Evolutionary conservation across 1,140 invertebrate species (phyloP).

Genomic region (Antheraea mylitta): DNA sequence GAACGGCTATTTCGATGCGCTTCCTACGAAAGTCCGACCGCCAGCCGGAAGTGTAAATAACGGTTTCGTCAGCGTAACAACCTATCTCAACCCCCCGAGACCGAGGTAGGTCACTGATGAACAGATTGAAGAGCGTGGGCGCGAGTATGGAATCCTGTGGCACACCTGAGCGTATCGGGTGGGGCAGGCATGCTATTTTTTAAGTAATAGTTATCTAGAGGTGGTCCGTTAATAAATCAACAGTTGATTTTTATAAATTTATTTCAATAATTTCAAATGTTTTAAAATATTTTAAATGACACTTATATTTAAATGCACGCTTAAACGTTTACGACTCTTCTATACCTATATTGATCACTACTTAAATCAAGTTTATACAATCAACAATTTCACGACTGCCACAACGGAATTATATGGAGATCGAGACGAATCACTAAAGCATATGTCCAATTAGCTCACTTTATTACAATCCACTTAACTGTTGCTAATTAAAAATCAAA

Average conservation of each 20-base stretch:
- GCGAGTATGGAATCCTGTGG: too few species aligned
- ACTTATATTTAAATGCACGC: slow-evolving; percentile 21
- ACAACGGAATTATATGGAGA: slow-evolving; percentile 2
- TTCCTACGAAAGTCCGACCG: too few species aligned
- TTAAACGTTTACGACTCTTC: slow-evolving; percentile 16
- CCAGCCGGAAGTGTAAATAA: too few species aligned
- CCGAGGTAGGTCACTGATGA: too few species aligned
- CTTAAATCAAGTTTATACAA: slow-evolving; percentile 25
- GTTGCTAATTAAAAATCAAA: background rate
- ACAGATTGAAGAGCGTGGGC: too few species aligned
- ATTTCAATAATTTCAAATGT: slow-evolving; percentile 11
- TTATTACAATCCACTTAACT: background rate
- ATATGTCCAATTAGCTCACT: background rate
- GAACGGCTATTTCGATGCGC: too few species aligned
- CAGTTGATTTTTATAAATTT: slow-evolving; percentile 9
- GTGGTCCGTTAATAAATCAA: background rate
- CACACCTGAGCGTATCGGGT: too few species aligned
- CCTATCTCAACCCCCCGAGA: too few species aligned
- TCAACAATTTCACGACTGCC: slow-evolving; percentile 17
- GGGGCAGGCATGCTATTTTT: too few species aligned
- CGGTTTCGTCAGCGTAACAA: too few species aligned
- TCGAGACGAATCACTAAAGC: background rate
- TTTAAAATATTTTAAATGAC: slow-evolving; percentile 7
- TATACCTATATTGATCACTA: slow-evolving; percentile 26
- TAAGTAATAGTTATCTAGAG: too few species aligned